Base-by-base conservation (phyloP, 2,797 vertebrate genomes). In the Hylomyscus alleni region DNA sequence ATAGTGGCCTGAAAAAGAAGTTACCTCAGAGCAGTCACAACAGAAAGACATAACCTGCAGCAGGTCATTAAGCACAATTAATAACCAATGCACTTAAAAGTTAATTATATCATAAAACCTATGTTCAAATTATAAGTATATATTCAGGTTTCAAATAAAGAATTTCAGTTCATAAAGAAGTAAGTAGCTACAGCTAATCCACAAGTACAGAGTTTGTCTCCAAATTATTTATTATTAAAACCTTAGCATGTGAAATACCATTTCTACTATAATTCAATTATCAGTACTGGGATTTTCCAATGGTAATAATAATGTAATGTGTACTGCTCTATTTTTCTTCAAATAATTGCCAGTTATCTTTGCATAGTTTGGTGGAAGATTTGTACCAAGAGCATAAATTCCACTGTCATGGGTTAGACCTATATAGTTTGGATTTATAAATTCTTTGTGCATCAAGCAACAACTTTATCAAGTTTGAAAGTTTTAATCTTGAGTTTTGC, bases 31-130 rank as follows among this genome's bases (percentile, higher is more conserved):
- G 40, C 24, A 50, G 0, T 84, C 67, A 58, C 0, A 75, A 44
- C 0, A 80, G 7, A 52, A 90, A 91, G 73, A 94, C 12, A 91
- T 89, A 92, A 83, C 12, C 31, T 81, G 78, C 60, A 89, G 89
- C 60, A 96, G 82, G 19, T 19, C 56, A 44, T 58, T 85, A 13
- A 83, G 26, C 15, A 94, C 87, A 95, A 80, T 69, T 90, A 90
- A 40, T 54, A 62, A 31, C 24, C 34, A 88, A 56, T 54, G 67
- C 1, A 58, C 69, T 92, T 83, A 88, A 83, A 2, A 62, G 56
- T 90, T 83, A 90, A 86, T 69, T 92, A 72, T 89, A 92, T 80
- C 47, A 94, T 29, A 78, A 91, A 93, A 65, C 9, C 4, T 89
- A 92, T 72, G 26, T 65, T 78, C 2, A 60, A 89, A 82, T 91